Evolutionary conservation across 2,797 vertebrate genomes (phyloP).

Genomic region (Alosa sapidissima): DNA sequence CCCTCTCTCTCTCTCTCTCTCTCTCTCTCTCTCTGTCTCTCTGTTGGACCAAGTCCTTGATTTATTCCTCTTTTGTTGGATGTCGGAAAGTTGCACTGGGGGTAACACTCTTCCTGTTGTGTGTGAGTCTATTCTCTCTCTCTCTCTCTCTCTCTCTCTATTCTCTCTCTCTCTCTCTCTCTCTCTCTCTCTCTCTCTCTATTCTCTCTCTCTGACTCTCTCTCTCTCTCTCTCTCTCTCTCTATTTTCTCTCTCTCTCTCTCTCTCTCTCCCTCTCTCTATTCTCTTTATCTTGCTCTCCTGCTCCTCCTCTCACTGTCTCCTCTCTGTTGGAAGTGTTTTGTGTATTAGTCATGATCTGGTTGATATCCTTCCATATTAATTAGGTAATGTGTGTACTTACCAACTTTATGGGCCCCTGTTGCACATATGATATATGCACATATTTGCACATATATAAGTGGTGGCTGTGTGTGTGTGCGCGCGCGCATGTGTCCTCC

Average conservation of each 20-base stretch:
- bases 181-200: background rate
- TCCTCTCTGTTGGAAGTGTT: background rate
- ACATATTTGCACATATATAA: too few species aligned
- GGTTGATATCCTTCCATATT: background rate
- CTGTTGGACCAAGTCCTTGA: background rate
- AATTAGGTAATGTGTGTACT: background rate
- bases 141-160: conserved; percentile 47
- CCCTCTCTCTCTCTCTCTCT: background rate
- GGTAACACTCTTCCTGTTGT: conserved; percentile 14
- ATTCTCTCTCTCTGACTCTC: too few species aligned
- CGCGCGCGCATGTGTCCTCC: background rate
- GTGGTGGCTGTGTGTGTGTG: conserved; percentile 25
- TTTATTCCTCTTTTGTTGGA: conserved; percentile 6
- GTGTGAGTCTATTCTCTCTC: conserved; percentile 62
- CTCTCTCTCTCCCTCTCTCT: background rate
- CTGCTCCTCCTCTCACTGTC: background rate
- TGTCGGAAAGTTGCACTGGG: background rate
- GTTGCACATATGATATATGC: too few species aligned
- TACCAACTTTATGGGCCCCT: background rate
- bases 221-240: too few species aligned
- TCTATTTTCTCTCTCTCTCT: conserved; percentile 57
- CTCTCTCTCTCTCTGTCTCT: background rate
- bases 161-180: conserved; percentile 19
- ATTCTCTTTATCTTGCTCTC: conserved; percentile 19
- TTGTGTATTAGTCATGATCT: conserved; percentile 2